Evolutionary conservation across 2,888 invertebrate genomes (phyloP).

Genomic region (Dasypogon diadema): DNA sequence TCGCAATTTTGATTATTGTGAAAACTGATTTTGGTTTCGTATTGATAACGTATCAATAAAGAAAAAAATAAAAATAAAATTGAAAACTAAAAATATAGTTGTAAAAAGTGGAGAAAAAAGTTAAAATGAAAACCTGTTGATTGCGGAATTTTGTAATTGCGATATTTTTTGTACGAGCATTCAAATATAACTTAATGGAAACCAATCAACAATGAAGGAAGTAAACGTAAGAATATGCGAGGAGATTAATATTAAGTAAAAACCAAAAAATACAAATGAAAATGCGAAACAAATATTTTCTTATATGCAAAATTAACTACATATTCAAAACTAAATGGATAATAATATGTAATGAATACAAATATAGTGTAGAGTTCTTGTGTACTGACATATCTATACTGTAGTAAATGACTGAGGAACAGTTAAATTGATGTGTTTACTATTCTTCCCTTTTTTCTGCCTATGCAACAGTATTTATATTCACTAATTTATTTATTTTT

Average conservation of each 20-base stretch:
- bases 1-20: constrained; percentile 1
- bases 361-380: constrained; percentile 56
- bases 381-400: constrained; percentile 57
- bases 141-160: constrained; percentile 48
- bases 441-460: too few relatives aligned
- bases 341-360: constrained; percentile 53
- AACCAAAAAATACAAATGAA: constrained; percentile 51
- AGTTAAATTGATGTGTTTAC: too few relatives aligned
- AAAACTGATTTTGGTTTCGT: not conserved
- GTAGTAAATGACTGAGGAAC: constrained; percentile 55
- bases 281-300: constrained; percentile 54
- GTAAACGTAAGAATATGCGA: constrained; percentile 21
- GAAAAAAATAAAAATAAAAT: constrained; percentile 17
- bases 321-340: constrained; percentile 52
- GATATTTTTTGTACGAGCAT: constrained; percentile 54
- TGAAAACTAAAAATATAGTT: constrained; percentile 21
- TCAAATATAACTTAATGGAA: constrained; percentile 9
- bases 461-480: too few relatives aligned
- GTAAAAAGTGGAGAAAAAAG: constrained; percentile 36
- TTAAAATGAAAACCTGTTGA: constrained; percentile 21
- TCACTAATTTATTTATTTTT: too few relatives aligned
- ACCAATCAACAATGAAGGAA: constrained; percentile 33
- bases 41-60: constrained; percentile 22
- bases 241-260: constrained; percentile 38
- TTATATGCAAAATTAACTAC: constrained; percentile 54